These are phyloP conservation scores for Arothron firmamentum DNA, from an alignment of 2,113 vertebrate genomes.

Conservation along the genomic window DNA sequence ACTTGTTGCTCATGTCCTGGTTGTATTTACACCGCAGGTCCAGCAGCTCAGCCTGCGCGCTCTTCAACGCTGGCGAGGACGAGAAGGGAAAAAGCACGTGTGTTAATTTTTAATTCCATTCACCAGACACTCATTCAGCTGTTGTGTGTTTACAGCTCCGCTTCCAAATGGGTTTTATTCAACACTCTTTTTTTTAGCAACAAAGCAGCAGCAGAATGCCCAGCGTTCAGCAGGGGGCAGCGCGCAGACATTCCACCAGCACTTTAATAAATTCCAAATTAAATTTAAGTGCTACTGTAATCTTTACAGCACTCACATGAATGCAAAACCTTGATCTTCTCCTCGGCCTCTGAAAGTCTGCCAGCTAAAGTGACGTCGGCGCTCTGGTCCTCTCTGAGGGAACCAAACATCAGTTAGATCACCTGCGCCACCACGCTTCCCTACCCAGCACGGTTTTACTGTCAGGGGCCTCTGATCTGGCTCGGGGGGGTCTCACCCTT, in stretches of 20 bases:
- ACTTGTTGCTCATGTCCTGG: constrained; percentile 89
- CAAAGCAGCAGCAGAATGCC: constrained; percentile 4
- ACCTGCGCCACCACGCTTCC: background rate
- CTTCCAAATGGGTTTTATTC: too few relatives aligned
- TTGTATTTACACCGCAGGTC: constrained; percentile 92
- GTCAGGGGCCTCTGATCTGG: too few relatives aligned
- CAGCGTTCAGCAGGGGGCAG: constrained; percentile 34
- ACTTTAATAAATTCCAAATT: too few relatives aligned
- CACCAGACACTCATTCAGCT: too few relatives aligned
- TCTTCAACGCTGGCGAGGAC: constrained; percentile 81
- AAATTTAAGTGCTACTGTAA: too few relatives aligned
- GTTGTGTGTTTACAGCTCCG: too few relatives aligned
- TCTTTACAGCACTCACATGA: constrained; percentile 77
- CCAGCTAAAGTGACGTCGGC: constrained; percentile 80
- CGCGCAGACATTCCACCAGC: constrained; percentile 15
- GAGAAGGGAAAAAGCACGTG: constrained; percentile 2
- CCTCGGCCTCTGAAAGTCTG: constrained; percentile 90
- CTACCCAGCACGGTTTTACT: background rate
- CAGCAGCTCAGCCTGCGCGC: constrained; percentile 89
- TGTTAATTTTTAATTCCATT: too few relatives aligned
- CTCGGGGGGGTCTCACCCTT: too few relatives aligned
- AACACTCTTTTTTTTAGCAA: background rate
- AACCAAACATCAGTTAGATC: constrained; percentile 28
- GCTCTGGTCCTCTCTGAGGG: constrained; percentile 80
- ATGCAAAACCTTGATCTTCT: constrained; percentile 92